A percentile compares a stretch with the other conserved stretches of the same genome.
These are phyloP conservation scores for Epinephelus coioides DNA, from an alignment of 2,797 vertebrate species.

Conservation along the genomic window DNA sequence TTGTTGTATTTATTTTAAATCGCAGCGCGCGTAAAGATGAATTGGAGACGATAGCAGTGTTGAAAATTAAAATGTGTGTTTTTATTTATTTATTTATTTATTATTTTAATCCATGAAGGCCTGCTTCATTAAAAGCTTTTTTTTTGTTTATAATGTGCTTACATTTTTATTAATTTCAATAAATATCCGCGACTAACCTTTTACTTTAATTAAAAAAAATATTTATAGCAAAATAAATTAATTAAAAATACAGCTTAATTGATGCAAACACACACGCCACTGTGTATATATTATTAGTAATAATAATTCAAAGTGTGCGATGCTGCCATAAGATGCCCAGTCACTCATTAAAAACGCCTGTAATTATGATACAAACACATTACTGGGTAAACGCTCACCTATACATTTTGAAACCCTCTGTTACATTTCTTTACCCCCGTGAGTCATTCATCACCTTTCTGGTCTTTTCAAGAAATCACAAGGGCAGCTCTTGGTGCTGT, in stretches of 20 bases:
- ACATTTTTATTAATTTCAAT: not conserved
- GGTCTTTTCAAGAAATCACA: constrained; percentile 81
- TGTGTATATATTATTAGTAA: no score
- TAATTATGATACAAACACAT: constrained; percentile 9
- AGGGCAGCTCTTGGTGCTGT: constrained; percentile 23
- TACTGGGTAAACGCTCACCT: constrained; percentile 15
- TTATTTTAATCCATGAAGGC: not conserved
- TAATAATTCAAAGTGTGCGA: accelerated
- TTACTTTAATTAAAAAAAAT: not conserved
- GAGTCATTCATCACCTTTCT: constrained; percentile 67
- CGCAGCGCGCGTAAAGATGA: not conserved
- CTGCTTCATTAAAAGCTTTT: not conserved
- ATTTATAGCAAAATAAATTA: not conserved
- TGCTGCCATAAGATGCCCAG: not conserved
- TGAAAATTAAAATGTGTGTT: not conserved
- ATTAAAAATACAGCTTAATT: not conserved
- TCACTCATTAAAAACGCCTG: constrained; percentile 18
- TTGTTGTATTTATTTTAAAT: not conserved
- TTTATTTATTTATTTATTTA: not conserved
- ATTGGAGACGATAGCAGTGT: not conserved
- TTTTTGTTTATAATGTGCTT: not conserved
- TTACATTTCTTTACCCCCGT: constrained; percentile 9
- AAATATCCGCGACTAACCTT: not conserved
- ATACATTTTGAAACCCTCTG: constrained; percentile 48
- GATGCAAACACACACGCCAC: not conserved